Base-by-base conservation (phyloP, 2,888 invertebrate genomes). In the Ochropleura plecta region DNA sequence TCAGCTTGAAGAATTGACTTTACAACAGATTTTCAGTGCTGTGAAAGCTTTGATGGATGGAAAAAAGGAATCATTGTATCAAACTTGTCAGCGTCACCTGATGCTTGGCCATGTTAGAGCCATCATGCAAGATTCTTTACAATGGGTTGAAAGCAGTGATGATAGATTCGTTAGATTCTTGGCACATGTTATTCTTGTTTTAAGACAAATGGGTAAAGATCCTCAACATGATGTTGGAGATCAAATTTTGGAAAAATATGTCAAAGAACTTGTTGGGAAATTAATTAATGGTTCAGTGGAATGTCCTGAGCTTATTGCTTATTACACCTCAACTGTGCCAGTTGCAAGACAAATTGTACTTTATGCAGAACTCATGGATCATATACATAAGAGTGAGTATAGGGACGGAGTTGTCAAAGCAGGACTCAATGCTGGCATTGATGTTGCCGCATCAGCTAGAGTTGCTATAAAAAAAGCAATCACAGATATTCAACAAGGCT, bases 391-490 rank as follows among this genome's bases (percentile, higher is more conserved):
- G 69, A 96, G 97, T 77, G 97, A 97, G n/a, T 97, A 97, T 76
- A 97, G 98, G 51, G 95, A 97, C 73, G 94, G 96, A 64, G 97
- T 98, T 53, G 96, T 98, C 42, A 97, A 97, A 89, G 98, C 97
- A 85, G 98, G 98, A 0, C 95, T 97, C 70, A 97, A 97, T 85
- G 98, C 98, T 62, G 98, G 98, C 16, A 96, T 99, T 59, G 98
- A 99, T 94, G 97, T 99, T n/a, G 97, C 98, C 76, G 97, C 97
- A 40, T 98, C 99, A 75, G 98, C 99, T 0, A 98, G 98, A 91
- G 96, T 98, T 77, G 98, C 99, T 0, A 99, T 99, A 0, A 98
- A 98, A 90, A 98, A 97, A 90, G 98, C 96, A 12, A 96, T 97
- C 49, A 88, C 92, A 79, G 93, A 95, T 77, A 94, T 96, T 60